Evolutionary conservation across 2,888 invertebrate species (phyloP), one percentile per base, ranked within the genome.

Genomic region (Lasioglossum vierecki): DNA sequence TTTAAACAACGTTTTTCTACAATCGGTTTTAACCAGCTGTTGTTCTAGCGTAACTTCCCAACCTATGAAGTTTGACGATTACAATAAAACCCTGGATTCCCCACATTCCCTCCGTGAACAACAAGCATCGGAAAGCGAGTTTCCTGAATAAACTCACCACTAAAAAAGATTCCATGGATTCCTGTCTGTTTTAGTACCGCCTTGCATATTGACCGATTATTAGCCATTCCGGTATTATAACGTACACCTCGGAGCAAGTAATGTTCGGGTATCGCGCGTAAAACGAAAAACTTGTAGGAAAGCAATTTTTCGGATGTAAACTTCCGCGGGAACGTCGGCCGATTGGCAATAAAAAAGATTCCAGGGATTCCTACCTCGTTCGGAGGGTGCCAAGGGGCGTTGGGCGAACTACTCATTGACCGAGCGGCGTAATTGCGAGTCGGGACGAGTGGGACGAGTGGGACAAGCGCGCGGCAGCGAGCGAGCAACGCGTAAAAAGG

Each of bases 311-410:
- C 2, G 30, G 30, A 30, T 63, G 63, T 63, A 30, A 63, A 63
- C 15, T 30, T 13, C 63, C 63, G 63, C 15, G 63, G 63, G 63
- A 63, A 63, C 26, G 15, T 63, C 30, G 15, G 30, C 0, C 63
- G 63, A 30, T 63, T 30, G 63, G 63, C 15, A 63, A 30, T 63
- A 63, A 63, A 63, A 63, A 63, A 63, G 63, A 63, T 63, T 63
- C 30, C 63, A 30, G 5, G 30, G 15, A 63, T 63, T 63, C 63
- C 63, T 60, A 2, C 13, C 5, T 30, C 8, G 13, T 60, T 63
- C 63, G 63, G 4, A 26, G 63, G 63, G 30, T n/a, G 53, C 9
- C 2, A 9, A n/a, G 53, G 8, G 5, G 49, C 18, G 49, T 18
- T 49, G 49, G 22, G n/a, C n/a, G 53, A 1, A 30, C 63, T 13